A percentile compares a stretch with the other conserved stretches of the same genome.
Conservation (phyloP, 2,888 invertebrate species). For the Ectemnius continuus region DNA sequence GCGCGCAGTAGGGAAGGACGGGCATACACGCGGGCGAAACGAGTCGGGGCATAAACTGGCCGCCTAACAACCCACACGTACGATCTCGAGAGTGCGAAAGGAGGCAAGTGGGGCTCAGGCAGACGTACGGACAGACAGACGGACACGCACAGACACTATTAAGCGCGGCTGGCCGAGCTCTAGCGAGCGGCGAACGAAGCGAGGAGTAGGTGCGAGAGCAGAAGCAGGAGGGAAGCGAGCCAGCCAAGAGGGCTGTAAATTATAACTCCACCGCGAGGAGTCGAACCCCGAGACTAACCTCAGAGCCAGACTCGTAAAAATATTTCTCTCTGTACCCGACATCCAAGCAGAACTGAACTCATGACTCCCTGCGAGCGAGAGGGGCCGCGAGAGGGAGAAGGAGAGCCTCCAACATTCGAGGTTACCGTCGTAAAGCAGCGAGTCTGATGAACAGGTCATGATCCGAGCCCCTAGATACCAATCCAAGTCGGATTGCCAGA, state of each 20-base stretch:
- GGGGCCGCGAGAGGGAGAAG: constrained; percentile 30
- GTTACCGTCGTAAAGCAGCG: too few relatives aligned
- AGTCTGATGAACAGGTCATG: too few relatives aligned
- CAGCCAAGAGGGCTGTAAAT: constrained; percentile 71
- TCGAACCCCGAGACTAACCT: constrained; percentile 74
- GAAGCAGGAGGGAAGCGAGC: constrained; percentile 62
- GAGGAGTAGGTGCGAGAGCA: constrained; percentile 40
- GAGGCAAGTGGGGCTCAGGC: constrained; percentile 39
- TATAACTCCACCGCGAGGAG: constrained; percentile 76
- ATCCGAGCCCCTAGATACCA: too few relatives aligned
- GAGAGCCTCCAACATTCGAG: not conserved
- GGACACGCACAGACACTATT: constrained; percentile 67
- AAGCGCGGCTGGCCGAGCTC: constrained; percentile 57
- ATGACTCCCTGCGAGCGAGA: constrained; percentile 50
- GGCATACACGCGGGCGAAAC: constrained; percentile 43
- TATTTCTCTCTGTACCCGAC: constrained; percentile 60
- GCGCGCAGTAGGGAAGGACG: constrained; percentile 46
- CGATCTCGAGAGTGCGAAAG: constrained; percentile 55
- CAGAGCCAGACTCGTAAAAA: constrained; percentile 74
- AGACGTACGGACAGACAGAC: constrained; percentile 41
- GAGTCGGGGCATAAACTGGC: constrained; percentile 71
- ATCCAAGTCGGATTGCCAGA: too few relatives aligned
- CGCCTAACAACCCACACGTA: constrained; percentile 76
- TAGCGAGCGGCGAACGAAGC: constrained; percentile 44
- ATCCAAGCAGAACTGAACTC: constrained; percentile 47